Percentiles rank a stretch among this genome's conserved stretches.
Conservation (phyloP, 2,888 invertebrate genomes). For the Beris morrisii region DNA sequence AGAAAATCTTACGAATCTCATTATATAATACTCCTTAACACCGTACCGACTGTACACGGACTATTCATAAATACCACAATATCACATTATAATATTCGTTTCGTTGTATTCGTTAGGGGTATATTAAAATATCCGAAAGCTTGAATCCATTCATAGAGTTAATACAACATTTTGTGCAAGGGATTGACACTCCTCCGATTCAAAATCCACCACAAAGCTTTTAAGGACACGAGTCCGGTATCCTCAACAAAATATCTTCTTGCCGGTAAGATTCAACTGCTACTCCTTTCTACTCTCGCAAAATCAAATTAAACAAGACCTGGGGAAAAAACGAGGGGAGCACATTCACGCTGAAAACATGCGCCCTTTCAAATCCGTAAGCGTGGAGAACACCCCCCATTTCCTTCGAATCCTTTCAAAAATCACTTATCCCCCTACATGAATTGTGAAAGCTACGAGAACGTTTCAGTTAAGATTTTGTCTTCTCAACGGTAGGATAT, state of each 20-base stretch:
- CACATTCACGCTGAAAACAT: conserved; percentile 25
- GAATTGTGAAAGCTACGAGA: conserved; percentile 23
- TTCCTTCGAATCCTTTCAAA: conserved; percentile 23
- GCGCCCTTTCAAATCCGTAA: conserved; percentile 5
- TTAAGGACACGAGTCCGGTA: too few species aligned
- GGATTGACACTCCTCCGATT: conserved; percentile 1
- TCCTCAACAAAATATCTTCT: too few species aligned
- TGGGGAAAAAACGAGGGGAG: conserved; percentile 4
- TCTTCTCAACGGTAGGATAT: conserved; percentile 58
- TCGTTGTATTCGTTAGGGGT: too few species aligned
- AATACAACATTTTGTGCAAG: conserved; percentile 15
- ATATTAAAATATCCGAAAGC: conserved; percentile 6
- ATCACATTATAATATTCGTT: too few species aligned
- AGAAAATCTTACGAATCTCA: too few species aligned
- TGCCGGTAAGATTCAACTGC: too few species aligned
- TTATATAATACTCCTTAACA: too few species aligned
- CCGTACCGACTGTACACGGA: too few species aligned
- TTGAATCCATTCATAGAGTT: conserved; percentile 27
- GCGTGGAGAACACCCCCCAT: conserved; percentile 3
- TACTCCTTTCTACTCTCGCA: too few species aligned
- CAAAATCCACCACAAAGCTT: too few species aligned
- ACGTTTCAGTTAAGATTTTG: conserved; percentile 57
- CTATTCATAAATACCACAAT: too few species aligned
- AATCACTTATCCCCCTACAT: conserved; percentile 29
- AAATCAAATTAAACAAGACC: too few species aligned